Base-by-base conservation (phyloP, 1,140 invertebrate species). In the Platyscapa corneri region DNA sequence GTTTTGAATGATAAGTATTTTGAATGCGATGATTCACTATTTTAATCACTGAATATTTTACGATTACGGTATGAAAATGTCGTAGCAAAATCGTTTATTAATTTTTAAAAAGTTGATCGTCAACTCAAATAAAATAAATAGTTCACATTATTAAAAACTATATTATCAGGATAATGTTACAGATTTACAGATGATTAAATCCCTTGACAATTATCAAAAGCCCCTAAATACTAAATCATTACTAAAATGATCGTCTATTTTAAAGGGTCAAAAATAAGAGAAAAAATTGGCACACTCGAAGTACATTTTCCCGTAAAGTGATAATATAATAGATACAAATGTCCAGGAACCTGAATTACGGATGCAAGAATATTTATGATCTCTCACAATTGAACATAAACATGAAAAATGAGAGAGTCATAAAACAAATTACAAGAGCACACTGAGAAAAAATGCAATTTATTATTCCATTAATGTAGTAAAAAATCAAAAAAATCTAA, bases 401-500 rank as follows among this genome's bases (percentile, higher is more conserved):
- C 60, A 83, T 77, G 56, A 83, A 83, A 75, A 86, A 65, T 37
- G 60, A 27, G 56, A 49, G 27, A 70, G 82, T 49, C 42, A 65
- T 42, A 64, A 77, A 37, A 32, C 32, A 70, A 5, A 74, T 78
- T 78, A 49, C 60, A 53, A 64, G n/a, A 70, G 46, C 37, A 32
- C 16, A 56, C 53, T 49, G 39, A 82, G 75, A 87, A 86, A 82
- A 49, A 79, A 74, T 70, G 86, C 80, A 79, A 75, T 85, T 70
- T 74, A 82, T 81, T 75, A 27, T 83, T 82, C 14, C 32, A n/a
- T 53, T 32, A 39, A 46, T 65, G n/a, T 14, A 14, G 56, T 42
- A 46, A 76, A 83, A 83, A n/a, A n/a, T n/a, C n/a, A n/a, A n/a
- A n/a, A n/a, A n/a, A 83, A 83, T 75, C 81, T 83, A 83, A 83